Conservation (phyloP, 1,140 invertebrate species). For the Drosophila willistoni region DNA sequence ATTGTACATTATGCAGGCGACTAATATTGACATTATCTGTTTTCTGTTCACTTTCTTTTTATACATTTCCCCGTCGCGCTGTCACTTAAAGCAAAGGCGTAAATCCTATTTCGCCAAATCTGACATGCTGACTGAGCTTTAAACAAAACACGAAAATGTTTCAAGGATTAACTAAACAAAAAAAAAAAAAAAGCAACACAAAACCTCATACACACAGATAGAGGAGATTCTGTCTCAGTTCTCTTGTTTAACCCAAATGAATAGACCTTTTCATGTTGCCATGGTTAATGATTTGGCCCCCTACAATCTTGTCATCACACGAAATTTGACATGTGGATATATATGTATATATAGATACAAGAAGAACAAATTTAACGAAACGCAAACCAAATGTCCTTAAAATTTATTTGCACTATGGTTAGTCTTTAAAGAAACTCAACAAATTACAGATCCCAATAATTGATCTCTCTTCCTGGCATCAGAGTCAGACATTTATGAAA, state of each 20-base stretch:
- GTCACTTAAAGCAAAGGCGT: conserved; percentile 58
- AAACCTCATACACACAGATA: not conserved
- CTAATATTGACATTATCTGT: conserved; percentile 83
- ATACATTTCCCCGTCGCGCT: conserved; percentile 35
- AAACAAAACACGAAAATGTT: conserved; percentile 46
- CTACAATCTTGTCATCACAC: too few species aligned
- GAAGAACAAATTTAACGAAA: too few species aligned
- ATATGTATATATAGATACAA: too few species aligned
- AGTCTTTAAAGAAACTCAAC: too few species aligned
- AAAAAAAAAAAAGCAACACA: too few species aligned
- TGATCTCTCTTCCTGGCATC: too few species aligned
- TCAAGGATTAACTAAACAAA: conserved; percentile 2
- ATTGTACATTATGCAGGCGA: conserved; percentile 82
- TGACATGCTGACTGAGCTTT: conserved; percentile 24
- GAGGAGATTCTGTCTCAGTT: not conserved
- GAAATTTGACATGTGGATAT: too few species aligned
- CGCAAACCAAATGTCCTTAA: too few species aligned
- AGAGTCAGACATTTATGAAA: too few species aligned
- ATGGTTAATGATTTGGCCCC: too few species aligned
- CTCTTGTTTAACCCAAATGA: not conserved
- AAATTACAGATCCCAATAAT: too few species aligned
- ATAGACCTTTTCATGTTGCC: not conserved
- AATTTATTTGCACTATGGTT: too few species aligned
- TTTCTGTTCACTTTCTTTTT: conserved; percentile 59
- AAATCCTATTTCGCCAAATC: conserved; percentile 62